Percentiles rank a stretch among this genome's conserved stretches.
Conservation (phyloP, 2,888 invertebrate genomes). For the Folsomia manolachei region DNA sequence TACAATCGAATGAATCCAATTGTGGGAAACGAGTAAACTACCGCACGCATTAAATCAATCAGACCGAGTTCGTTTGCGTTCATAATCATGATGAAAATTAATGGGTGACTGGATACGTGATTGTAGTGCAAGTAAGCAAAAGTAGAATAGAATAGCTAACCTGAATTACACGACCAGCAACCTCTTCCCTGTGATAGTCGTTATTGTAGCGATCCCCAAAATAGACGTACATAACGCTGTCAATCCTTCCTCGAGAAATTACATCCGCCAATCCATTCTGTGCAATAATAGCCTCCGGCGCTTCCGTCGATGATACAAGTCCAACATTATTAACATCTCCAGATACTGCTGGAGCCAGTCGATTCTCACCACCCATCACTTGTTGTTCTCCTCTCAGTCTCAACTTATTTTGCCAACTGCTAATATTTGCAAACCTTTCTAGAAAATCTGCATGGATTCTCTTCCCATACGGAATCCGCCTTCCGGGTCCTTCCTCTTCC, state of each 20-base stretch:
- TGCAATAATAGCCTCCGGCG: neutral
- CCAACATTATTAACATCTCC: neutral
- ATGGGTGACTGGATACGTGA: too few relatives aligned
- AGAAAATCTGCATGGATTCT: slow-evolving; percentile 16
- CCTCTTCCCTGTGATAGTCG: slow-evolving; percentile 50
- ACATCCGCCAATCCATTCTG: slow-evolving; percentile 34
- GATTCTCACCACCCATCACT: neutral
- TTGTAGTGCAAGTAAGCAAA: too few relatives aligned
- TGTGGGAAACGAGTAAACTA: too few relatives aligned
- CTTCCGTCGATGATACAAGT: neutral
- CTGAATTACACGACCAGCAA: slow-evolving; percentile 50
- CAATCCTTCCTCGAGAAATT: slow-evolving; percentile 57
- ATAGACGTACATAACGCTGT: slow-evolving; percentile 70
- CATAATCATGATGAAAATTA: too few relatives aligned
- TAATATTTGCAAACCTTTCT: neutral
- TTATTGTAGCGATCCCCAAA: slow-evolving; percentile 57
- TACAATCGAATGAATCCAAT: too few relatives aligned
- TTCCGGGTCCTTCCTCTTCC: neutral
- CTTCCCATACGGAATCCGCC: neutral
- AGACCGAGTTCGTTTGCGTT: too few relatives aligned
- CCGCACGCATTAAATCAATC: too few relatives aligned
- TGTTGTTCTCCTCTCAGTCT: slow-evolving; percentile 13
- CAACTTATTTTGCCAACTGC: slow-evolving; percentile 10
- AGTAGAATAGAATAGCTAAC: slow-evolving; percentile 31
- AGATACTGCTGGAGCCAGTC: neutral